phyloP scores from a whole-genome alignment of 2,113 vertebrate species.

The Syngnathus typhle region DNA sequence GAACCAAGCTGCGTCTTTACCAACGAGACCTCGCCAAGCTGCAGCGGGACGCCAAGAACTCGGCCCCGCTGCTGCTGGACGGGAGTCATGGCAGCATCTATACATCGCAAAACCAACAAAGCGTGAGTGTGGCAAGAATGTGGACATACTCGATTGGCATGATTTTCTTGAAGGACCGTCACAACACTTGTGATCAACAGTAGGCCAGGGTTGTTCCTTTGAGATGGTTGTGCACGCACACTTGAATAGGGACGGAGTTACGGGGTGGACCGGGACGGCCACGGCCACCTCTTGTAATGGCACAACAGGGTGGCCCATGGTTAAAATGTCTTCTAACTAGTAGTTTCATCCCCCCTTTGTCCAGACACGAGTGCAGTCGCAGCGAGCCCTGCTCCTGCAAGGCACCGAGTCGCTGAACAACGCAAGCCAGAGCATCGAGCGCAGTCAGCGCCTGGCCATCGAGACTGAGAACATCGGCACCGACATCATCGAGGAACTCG shows the following conservation, averaged over 20 bases:
- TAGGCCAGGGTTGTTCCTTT: no score
- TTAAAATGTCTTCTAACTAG: not conserved
- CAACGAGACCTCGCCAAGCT: constrained; percentile 82
- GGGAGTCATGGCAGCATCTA: constrained; percentile 70
- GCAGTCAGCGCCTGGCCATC: constrained; percentile 82
- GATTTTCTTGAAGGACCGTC: not conserved
- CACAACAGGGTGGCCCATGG: no score
- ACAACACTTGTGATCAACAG: not conserved
- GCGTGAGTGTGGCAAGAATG: constrained; percentile 66
- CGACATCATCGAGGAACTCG: constrained; percentile 91
- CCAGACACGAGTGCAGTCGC: constrained; percentile 81
- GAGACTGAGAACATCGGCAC: constrained; percentile 89
- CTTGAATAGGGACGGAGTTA: no score
- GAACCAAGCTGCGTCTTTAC: constrained; percentile 80
- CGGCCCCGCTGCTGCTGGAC: constrained; percentile 59
- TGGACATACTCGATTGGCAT: not conserved
- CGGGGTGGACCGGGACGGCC: no score
- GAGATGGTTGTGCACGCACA: no score
- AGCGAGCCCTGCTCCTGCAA: constrained; percentile 85
- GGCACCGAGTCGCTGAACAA: constrained; percentile 84
- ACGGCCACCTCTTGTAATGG: no score
- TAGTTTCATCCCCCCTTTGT: not conserved
- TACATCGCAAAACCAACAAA: constrained; percentile 79
- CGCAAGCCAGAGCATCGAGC: constrained; percentile 85
- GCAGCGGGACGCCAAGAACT: constrained; percentile 81